Percentiles rank a stretch among this genome's conserved stretches.
These are phyloP conservation scores for Trissoscelio sp. DNA, from an alignment of 2,888 invertebrate genomes.

Conservation along the genomic window DNA sequence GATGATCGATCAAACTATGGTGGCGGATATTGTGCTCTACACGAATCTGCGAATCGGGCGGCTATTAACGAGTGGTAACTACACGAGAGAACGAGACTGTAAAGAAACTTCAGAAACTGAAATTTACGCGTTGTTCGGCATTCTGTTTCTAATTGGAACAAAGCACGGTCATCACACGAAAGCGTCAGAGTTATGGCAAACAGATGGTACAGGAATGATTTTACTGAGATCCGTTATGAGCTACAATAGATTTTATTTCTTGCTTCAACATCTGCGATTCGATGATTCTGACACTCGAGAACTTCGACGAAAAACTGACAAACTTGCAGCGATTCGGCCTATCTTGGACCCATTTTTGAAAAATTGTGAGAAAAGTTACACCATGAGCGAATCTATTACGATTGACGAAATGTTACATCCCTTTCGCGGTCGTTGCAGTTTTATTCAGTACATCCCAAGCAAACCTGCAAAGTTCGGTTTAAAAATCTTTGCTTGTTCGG, in stretches of 20 bases:
- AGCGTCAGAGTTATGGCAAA: slow-evolving; percentile 48
- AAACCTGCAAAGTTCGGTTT: slow-evolving; percentile 51
- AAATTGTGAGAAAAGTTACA: slow-evolving; percentile 61
- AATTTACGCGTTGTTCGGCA: slow-evolving; percentile 65
- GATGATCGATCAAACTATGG: slow-evolving; percentile 36
- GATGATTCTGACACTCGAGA: slow-evolving; percentile 53
- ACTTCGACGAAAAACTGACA: slow-evolving; percentile 16
- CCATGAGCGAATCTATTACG: slow-evolving; percentile 54
- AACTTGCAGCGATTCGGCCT: slow-evolving; percentile 51
- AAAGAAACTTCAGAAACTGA: slow-evolving; percentile 21
- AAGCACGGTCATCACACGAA: slow-evolving; percentile 41
- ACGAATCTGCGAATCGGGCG: slow-evolving; percentile 26
- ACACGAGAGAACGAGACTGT: slow-evolving; percentile 22
- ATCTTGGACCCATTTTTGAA: slow-evolving; percentile 48
- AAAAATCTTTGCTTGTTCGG: slow-evolving; percentile 27
- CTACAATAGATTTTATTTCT: slow-evolving; percentile 44
- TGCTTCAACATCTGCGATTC: slow-evolving; percentile 47
- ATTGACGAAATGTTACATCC: slow-evolving; percentile 70
- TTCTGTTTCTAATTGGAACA: slow-evolving; percentile 53
- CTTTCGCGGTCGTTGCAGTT: slow-evolving; percentile 67
- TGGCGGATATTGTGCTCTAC: slow-evolving; percentile 15
- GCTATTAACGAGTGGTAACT: background rate
- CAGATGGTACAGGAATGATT: slow-evolving; percentile 51
- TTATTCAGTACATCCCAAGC: slow-evolving; percentile 50
- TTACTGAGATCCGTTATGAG: slow-evolving; percentile 54